Base-by-base conservation (phyloP, 2,113 vertebrate genomes). In the Heliornis fulica region DNA sequence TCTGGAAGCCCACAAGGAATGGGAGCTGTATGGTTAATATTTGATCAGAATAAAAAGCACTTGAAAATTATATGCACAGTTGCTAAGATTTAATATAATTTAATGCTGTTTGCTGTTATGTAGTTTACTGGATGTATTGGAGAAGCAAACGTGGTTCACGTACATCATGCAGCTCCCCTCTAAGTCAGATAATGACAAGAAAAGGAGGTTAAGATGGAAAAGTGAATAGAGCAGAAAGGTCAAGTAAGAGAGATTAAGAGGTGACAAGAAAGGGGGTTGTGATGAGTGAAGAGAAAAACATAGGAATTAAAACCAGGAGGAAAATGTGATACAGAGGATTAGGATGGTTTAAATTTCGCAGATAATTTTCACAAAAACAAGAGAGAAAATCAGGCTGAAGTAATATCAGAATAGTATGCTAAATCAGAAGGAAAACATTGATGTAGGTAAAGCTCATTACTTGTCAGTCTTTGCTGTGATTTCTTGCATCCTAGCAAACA, bases 221-320 rank as follows among this genome's bases (percentile, higher is more conserved):
- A 80, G 84, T 41, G 63, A 84, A 50, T 61, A 64, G 82, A 93
- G 89, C 7, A 0, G 81, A 93, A 87, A 90, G 89, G 82, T 93
- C 74, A 70, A 85, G 90, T 46, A 81, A 89, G 56, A 59, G 77
- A 61, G 84, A 83, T 93, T 94, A 93, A 79, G 83, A 87, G 74
- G 87, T 91, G 78, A 83, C 45, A 38, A 87, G 59, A 36, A 91
- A 50, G 61, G 79, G 61, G 59, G 29, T 54, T 90, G 87, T 83
- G 66, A 94, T 83, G 91, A 94, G 75, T 83, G 82, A 96, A 82
- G 71, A 91, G 70, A 56, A 89, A 66, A 94, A 59, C 61, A 81
- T 0, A 4, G 38, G 57, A 82, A 88, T 80, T 94, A 91, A 68
- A 77, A 89, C 9, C 36, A 76, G 74, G 59, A 82, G 34, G 51